Evolutionary conservation across 2,888 invertebrate species (phyloP).

Genomic region (Pandemis cinnamomeana): DNA sequence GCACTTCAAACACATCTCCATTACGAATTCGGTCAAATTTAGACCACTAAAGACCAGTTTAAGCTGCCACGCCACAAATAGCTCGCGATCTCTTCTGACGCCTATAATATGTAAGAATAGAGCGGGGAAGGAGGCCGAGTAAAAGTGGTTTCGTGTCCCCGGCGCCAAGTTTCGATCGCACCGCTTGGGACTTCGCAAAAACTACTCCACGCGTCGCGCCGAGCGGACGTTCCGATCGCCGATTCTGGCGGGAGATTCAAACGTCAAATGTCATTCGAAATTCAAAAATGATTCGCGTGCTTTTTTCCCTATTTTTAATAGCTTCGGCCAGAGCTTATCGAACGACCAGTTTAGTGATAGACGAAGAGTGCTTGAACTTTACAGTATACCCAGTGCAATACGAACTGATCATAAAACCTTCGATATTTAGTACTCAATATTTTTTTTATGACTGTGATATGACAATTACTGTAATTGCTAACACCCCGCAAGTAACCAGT

Average conservation of each 20-base stretch:
- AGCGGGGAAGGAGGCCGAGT: constrained; percentile 52
- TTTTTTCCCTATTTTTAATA: constrained; percentile 54
- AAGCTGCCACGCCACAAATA: constrained; percentile 35
- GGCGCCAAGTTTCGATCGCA: constrained; percentile 60
- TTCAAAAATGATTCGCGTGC: constrained; percentile 50
- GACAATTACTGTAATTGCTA: constrained; percentile 72
- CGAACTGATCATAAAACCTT: constrained; percentile 69
- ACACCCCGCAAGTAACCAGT: constrained; percentile 64
- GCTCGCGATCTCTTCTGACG: background rate
- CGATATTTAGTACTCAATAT: constrained; percentile 55
- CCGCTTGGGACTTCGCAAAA: constrained; percentile 52
- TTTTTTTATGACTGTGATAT: constrained; percentile 73
- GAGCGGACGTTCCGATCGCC: constrained; percentile 61
- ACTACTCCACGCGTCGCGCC: constrained; percentile 58
- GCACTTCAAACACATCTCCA: constrained; percentile 18
- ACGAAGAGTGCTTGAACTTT: constrained; percentile 78
- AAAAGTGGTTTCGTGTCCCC: constrained; percentile 49
- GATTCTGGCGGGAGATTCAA: constrained; percentile 47
- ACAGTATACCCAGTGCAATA: constrained; percentile 79
- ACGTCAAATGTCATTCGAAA: constrained; percentile 42
- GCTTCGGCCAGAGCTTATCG: constrained; percentile 56
- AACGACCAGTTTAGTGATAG: constrained; percentile 49
- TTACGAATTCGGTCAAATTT: constrained; percentile 38
- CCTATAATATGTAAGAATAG: background rate
- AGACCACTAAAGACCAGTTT: constrained; percentile 39